phyloP scores from a whole-genome alignment of 2,888 invertebrate species.

The Metalampra italica region DNA sequence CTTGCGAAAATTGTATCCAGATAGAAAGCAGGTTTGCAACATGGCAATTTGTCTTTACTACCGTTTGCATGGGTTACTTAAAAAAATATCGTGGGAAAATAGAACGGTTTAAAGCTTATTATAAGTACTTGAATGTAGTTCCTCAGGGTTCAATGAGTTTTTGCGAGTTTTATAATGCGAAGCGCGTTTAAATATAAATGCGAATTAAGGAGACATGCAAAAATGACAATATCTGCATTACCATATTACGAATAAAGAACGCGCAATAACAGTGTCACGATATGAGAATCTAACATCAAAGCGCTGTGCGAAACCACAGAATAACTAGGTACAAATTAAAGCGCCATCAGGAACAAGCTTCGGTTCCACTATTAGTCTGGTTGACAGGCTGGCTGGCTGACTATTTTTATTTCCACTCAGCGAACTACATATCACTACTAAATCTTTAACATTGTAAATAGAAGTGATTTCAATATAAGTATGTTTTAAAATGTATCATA shows the following conservation, averaged over 20 bases:
- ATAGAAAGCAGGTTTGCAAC: slow-evolving; percentile 57
- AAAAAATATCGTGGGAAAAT: neutral
- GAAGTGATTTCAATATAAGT: too few species aligned
- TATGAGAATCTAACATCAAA: neutral
- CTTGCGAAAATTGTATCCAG: slow-evolving; percentile 54
- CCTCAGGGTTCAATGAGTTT: neutral
- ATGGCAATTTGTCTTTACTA: slow-evolving; percentile 35
- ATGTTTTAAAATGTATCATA: too few species aligned
- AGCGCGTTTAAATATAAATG: slow-evolving; percentile 6
- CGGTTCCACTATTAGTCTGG: too few species aligned
- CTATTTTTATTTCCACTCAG: too few species aligned
- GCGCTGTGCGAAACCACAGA: slow-evolving; percentile 7
- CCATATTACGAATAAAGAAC: too few species aligned
- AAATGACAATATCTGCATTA: neutral
- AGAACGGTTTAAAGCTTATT: neutral
- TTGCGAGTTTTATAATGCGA: slow-evolving; percentile 10
- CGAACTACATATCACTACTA: too few species aligned
- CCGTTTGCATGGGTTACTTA: slow-evolving; percentile 33
- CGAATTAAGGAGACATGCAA: slow-evolving; percentile 4
- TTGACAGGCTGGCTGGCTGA: too few species aligned
- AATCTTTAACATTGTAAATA: too few species aligned
- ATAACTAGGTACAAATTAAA: neutral
- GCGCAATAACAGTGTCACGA: neutral
- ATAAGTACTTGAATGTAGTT: neutral
- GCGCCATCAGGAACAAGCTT: too few species aligned